Evolutionary conservation across 2,888 invertebrate species (phyloP).

Genomic region (Deladenus siricidicola): DNA sequence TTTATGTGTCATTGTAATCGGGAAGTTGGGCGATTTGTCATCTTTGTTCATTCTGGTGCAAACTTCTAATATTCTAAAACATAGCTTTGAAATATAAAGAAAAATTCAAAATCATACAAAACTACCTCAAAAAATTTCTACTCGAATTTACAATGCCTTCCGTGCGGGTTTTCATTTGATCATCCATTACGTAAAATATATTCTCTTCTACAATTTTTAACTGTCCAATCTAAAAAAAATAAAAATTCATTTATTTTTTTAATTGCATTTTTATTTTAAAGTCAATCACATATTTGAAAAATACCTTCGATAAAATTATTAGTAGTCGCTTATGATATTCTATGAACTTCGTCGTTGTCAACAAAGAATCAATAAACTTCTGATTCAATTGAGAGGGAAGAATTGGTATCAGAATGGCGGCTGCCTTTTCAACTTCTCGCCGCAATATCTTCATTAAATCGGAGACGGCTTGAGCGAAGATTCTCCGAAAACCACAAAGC

Average conservation of each 20-base stretch:
- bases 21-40: no score
- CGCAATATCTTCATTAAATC: not conserved
- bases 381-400: not conserved
- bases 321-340: constrained; percentile 8
- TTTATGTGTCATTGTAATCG: no score
- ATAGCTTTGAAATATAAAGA: no score
- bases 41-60: no score
- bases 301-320: constrained; percentile 11
- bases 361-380: constrained; percentile 10
- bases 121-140: constrained; percentile 6
- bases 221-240: constrained; percentile 16
- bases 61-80: no score
- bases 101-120: no score
- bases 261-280: no score
- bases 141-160: constrained; percentile 7
- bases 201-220: constrained; percentile 6
- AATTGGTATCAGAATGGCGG: not conserved
- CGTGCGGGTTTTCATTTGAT: constrained; percentile 8
- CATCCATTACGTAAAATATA: constrained; percentile 13
- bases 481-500: constrained; percentile 15
- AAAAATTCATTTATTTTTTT: not conserved
- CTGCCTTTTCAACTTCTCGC: constrained; percentile 6
- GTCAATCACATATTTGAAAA: not conserved
- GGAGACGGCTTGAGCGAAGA: not conserved
- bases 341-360: constrained; percentile 1